phyloP scores from a whole-genome alignment of 2,797 vertebrate species.

The Spinus pinus region DNA sequence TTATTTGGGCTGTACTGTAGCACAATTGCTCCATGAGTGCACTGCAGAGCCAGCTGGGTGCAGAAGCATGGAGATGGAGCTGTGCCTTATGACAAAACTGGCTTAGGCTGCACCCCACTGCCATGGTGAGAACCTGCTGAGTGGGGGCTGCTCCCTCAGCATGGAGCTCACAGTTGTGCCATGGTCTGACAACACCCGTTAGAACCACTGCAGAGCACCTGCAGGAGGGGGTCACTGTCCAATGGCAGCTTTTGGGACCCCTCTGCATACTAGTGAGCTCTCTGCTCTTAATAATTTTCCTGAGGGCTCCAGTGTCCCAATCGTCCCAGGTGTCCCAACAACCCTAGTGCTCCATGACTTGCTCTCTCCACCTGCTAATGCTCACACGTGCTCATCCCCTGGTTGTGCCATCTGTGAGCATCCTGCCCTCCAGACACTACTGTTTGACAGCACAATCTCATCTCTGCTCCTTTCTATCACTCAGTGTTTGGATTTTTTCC shows the following conservation, averaged over 20 bases:
- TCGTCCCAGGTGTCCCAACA: neutral
- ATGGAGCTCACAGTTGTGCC: neutral
- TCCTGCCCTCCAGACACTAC: neutral
- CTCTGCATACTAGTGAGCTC: accelerated
- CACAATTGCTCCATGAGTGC: neutral
- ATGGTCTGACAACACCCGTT: accelerated
- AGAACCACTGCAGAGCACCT: neutral
- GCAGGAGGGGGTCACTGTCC: neutral
- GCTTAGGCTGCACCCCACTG: neutral
- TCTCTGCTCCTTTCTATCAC: neutral
- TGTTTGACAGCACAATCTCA: neutral
- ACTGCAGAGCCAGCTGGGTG: neutral
- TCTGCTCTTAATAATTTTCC: neutral
- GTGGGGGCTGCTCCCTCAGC: neutral
- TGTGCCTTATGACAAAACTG: neutral
- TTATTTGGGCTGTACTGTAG: accelerated
- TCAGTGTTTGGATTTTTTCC: accelerated
- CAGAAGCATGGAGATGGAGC: accelerated
- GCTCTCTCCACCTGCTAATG: neutral
- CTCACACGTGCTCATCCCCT: neutral
- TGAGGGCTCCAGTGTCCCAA: neutral
- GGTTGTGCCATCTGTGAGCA: neutral
- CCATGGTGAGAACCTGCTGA: neutral
- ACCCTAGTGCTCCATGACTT: neutral
- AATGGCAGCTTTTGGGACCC: neutral